Conservation (phyloP, 1,140 invertebrate species). For the Hylyphantes graminicola region DNA sequence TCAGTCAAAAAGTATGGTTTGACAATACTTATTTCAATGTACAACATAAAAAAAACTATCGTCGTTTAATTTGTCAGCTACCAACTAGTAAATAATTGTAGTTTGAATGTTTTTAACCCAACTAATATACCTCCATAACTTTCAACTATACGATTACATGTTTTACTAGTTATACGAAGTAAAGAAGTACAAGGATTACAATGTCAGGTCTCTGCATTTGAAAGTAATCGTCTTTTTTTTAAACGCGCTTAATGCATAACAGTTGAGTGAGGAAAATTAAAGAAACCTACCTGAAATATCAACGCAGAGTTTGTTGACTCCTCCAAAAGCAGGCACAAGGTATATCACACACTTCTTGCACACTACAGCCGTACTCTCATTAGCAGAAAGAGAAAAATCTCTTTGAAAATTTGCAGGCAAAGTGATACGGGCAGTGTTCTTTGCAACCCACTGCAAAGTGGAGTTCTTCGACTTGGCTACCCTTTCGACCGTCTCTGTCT, state of each 20-base stretch:
- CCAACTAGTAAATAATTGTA: no score
- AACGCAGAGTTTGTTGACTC: conserved; percentile 31
- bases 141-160: no score
- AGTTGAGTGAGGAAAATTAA: not conserved
- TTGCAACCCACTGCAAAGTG: conserved; percentile 16
- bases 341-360: not conserved
- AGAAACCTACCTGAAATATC: conserved; percentile 27
- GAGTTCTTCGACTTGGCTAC: conserved; percentile 5
- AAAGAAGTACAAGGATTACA: no score
- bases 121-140: no score
- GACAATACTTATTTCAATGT: no score
- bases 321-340: conserved; percentile 36
- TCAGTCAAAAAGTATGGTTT: no score
- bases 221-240: no score
- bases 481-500: not conserved
- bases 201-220: no score
- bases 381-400: not conserved
- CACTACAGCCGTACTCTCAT: not conserved
- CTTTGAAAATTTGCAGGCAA: not conserved
- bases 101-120: no score
- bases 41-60: no score
- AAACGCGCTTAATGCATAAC: not conserved
- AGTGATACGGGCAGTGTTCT: conserved; percentile 7
- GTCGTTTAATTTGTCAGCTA: no score
- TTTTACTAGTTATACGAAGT: no score